phyloP scores from a whole-genome alignment of 2,113 vertebrate species.

The Istiophorus platypterus region DNA sequence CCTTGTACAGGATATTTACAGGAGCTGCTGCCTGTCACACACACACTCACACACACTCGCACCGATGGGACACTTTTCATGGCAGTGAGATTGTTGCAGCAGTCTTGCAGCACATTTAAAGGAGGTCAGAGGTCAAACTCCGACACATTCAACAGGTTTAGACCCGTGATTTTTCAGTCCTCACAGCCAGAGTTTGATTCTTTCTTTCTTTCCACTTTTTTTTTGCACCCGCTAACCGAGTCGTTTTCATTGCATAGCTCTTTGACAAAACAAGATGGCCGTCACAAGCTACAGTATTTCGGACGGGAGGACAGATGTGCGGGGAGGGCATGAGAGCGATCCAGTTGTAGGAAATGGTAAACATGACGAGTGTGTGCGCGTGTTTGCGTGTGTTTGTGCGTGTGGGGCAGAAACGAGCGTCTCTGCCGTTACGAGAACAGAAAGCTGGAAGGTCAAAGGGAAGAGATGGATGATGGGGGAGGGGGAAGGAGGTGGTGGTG shows the following conservation, averaged over 20 bases:
- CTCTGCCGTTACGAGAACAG: slow-evolving; percentile 31
- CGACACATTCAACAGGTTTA: slow-evolving; percentile 88
- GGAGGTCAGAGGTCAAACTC: slow-evolving; percentile 83
- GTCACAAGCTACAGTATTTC: slow-evolving; percentile 71
- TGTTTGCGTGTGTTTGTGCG: slow-evolving; percentile 58
- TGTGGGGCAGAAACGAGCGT: slow-evolving; percentile 27
- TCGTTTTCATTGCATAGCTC: slow-evolving; percentile 78
- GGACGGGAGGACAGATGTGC: not conserved
- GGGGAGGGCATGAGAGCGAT: slow-evolving; percentile 10
- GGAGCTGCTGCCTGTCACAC: slow-evolving; percentile 67
- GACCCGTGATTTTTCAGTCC: slow-evolving; percentile 65
- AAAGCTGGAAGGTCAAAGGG: slow-evolving; percentile 50
- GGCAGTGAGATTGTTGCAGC: slow-evolving; percentile 84
- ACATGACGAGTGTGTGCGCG: slow-evolving; percentile 28
- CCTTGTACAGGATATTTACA: slow-evolving; percentile 81
- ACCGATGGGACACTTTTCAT: slow-evolving; percentile 55
- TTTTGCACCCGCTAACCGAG: slow-evolving; percentile 56
- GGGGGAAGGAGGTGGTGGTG: slow-evolving; percentile 29
- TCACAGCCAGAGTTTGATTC: slow-evolving; percentile 36
- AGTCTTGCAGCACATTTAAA: slow-evolving; percentile 83
- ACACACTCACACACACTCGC: slow-evolving; percentile 28
- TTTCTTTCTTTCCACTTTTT: not conserved
- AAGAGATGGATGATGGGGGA: slow-evolving; percentile 28
- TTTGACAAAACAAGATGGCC: slow-evolving; percentile 59
- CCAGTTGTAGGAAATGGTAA: slow-evolving; percentile 57